Evolutionary conservation across 2,113 vertebrate genomes (phyloP).

Genomic region (Tupaia tana): DNA sequence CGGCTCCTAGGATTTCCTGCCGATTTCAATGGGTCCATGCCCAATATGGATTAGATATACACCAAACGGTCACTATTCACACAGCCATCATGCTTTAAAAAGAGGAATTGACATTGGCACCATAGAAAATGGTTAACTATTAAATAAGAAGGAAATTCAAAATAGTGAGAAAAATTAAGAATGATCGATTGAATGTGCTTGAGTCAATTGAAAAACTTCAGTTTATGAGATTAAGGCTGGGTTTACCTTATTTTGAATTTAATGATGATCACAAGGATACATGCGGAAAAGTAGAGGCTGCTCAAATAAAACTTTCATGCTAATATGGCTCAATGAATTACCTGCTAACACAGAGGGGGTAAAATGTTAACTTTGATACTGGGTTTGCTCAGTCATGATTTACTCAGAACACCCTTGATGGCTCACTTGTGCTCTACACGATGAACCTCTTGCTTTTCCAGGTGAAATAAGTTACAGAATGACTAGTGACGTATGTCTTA

Average conservation of each 20-base stretch:
- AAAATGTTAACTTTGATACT: neutral
- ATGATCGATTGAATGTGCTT: neutral
- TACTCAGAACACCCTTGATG: neutral
- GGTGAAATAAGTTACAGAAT: constrained; percentile 23
- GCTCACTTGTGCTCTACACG: neutral
- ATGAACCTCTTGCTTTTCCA: neutral
- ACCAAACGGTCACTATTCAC: neutral
- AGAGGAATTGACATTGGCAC: neutral
- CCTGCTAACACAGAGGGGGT: neutral
- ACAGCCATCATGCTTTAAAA: neutral
- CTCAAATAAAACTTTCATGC: constrained; percentile 1
- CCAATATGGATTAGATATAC: neutral
- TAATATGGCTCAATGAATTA: neutral
- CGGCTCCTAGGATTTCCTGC: neutral
- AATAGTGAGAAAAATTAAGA: neutral
- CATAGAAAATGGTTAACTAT: neutral
- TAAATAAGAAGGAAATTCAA: constrained; percentile 22
- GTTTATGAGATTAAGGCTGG: neutral
- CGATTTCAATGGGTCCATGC: neutral
- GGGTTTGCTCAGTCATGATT: neutral
- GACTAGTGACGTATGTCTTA: neutral
- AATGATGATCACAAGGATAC: neutral
- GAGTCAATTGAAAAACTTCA: neutral
- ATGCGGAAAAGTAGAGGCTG: neutral
- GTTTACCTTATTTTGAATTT: neutral